Percentiles rank a stretch among this genome's conserved stretches.
Evolutionary conservation across 2,888 invertebrate genomes (phyloP).

Genomic region (Oligia fasciuncula): DNA sequence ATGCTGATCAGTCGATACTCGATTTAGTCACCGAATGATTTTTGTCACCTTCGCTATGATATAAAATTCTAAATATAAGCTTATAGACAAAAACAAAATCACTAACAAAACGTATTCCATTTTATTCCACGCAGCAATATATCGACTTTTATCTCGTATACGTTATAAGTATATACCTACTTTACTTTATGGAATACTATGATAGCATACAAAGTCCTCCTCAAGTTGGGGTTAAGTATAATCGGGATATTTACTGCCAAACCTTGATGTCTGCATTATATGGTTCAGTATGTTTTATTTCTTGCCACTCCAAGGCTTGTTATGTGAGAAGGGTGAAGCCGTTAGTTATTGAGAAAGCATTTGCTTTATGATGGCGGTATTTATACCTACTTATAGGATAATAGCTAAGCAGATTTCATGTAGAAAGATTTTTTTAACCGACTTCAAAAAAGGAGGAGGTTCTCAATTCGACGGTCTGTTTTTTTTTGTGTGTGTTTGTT

Average conservation of each 20-base stretch:
- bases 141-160: slow-evolving; percentile 41
- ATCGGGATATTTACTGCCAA: slow-evolving; percentile 59
- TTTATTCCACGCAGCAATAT: slow-evolving; percentile 30
- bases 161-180: slow-evolving; percentile 26
- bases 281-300: slow-evolving; percentile 53
- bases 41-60: background rate
- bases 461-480: no score
- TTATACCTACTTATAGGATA: no score
- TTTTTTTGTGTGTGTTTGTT: no score
- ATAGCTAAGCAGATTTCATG: background rate
- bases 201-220: slow-evolving; percentile 61
- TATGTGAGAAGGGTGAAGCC: slow-evolving; percentile 21
- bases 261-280: slow-evolving; percentile 58
- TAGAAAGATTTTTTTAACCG: rapidly evolving
- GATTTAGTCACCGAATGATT: background rate
- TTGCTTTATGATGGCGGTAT: background rate
- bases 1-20: background rate
- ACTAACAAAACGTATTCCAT: slow-evolving; percentile 1
- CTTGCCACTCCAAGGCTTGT: slow-evolving; percentile 27
- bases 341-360: slow-evolving; percentile 23
- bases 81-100: background rate
- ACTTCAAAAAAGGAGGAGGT: no score
- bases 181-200: slow-evolving; percentile 53
- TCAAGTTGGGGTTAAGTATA: slow-evolving; percentile 50
- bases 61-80: background rate